A percentile compares a stretch with the other conserved stretches of the same genome.
Conservation (phyloP, 2,888 invertebrate species). For the Epirrhoe alternata region DNA sequence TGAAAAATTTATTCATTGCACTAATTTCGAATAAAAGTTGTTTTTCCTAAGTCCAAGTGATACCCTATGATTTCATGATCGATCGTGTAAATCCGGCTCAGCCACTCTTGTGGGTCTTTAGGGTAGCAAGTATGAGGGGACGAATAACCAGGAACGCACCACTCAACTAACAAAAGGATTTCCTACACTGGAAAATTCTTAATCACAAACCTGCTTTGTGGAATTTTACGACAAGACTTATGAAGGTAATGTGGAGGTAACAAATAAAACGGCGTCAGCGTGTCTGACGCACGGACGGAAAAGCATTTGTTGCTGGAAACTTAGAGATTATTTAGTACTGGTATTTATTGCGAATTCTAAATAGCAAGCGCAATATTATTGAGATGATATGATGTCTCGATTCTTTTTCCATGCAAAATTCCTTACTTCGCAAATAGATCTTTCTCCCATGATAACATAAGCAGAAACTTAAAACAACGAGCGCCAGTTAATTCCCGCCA, state of each 20-base stretch:
- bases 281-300: conserved; percentile 34
- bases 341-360: background rate
- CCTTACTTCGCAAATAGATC: background rate
- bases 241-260: conserved; percentile 20
- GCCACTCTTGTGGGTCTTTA: conserved; percentile 63
- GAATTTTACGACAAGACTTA: conserved; percentile 47
- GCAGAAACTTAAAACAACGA: conserved; percentile 20
- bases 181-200: conserved; percentile 61
- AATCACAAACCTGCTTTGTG: conserved; percentile 54
- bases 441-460: conserved; percentile 3
- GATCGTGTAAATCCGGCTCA: conserved; percentile 73
- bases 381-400: too few relatives aligned
- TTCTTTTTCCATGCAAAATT: too few relatives aligned
- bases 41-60: conserved; percentile 47
- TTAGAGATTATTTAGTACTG: conserved; percentile 46
- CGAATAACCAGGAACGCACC: conserved; percentile 62
- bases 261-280: conserved; percentile 23
- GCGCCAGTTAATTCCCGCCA: conserved; percentile 29
- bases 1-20: background rate
- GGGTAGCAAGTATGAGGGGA: conserved; percentile 55
- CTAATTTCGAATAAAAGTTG: conserved; percentile 6
- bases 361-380: background rate
- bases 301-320: conserved; percentile 53
- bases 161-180: conserved; percentile 68
- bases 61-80: conserved; percentile 59